Base-by-base conservation (phyloP, 2,888 invertebrate species). In the Drosophila paramelanica region DNA sequence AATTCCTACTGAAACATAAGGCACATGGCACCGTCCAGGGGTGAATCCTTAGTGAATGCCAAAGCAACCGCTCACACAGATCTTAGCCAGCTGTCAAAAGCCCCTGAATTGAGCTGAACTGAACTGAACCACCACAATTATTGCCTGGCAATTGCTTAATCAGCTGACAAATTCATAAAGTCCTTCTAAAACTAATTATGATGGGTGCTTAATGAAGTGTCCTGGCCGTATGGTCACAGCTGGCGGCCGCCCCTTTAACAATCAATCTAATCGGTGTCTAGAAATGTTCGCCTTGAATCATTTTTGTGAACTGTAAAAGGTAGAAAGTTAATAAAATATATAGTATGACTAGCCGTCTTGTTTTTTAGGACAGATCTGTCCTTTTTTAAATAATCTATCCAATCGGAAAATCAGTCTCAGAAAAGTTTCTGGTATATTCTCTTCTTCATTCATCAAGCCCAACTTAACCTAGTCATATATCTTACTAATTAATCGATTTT, bases 111-210 rank as follows among this genome's bases (percentile, higher is more conserved):
- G 14, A 31, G 7, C 10, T 11, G 4, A 8, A 13, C 25, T 23
- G 3, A 23, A 23, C 3, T 23, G 4, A 4, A 36, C 8, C 1
- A 2, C 17, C 7, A 27, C 17, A 20, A 7, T 38, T 45, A 10
- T 10, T 8, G 36, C 17, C 42, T 68, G 65, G 55, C 73, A 64
- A 58, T 50, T 50, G 49, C 27, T 13, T 20, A 17, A 36, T 46
- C 47, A 59, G 59, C 57, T 73, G 67, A 81, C 77, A 72, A 72
- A 73, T 81, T 81, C 81, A 71, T 72, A 71, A 70, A 14, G 39
- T 39, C 52, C 50, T 36, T 45, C 14, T 36, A 11, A 51, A 47
- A 10, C 42, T 53, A 75, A 73, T 55, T 58, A 62, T 51, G 53
- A 39, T 27, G 25, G 46, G 52, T 47, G 20, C 45, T 3, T 59